phyloP scores from a whole-genome alignment of 2,888 invertebrate genomes.

The Drosophila sordidula region DNA sequence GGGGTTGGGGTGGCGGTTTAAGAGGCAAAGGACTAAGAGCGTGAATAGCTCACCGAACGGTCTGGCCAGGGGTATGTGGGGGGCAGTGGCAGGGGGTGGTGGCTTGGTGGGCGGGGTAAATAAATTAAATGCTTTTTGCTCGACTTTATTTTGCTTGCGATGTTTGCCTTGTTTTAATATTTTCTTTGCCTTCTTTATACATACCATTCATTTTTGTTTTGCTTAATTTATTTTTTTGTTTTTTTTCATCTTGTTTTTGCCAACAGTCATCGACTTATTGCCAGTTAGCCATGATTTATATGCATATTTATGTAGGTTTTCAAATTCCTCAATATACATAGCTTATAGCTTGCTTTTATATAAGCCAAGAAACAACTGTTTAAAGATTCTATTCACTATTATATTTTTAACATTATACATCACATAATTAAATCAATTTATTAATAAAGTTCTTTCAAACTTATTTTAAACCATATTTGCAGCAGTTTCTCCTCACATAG shows the following conservation, averaged over 20 bases:
- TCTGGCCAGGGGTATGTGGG: conserved; percentile 7
- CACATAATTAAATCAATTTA: background rate
- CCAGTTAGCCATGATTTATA: conserved; percentile 49
- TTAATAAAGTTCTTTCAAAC: background rate
- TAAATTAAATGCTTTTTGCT: conserved; percentile 76
- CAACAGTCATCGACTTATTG: conserved; percentile 41
- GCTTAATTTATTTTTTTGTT: too few relatives aligned
- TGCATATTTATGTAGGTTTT: background rate
- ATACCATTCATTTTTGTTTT: background rate
- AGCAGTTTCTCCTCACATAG: background rate
- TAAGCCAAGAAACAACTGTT: background rate
- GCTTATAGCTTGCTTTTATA: background rate
- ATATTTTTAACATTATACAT: background rate
- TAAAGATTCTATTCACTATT: background rate
- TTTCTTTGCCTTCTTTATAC: conserved; percentile 59
- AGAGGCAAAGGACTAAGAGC: conserved; percentile 32
- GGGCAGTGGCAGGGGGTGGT: conserved; percentile 4
- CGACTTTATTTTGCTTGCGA: conserved; percentile 68
- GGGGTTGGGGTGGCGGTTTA: background rate
- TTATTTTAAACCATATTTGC: background rate
- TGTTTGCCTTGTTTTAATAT: conserved; percentile 75
- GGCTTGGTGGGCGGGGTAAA: conserved; percentile 53
- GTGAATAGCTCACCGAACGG: conserved; percentile 13
- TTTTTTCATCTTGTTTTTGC: conserved; percentile 19
- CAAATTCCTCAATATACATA: background rate